Base-by-base conservation (phyloP, 2,888 invertebrate species). In the Griposia aprilina region DNA sequence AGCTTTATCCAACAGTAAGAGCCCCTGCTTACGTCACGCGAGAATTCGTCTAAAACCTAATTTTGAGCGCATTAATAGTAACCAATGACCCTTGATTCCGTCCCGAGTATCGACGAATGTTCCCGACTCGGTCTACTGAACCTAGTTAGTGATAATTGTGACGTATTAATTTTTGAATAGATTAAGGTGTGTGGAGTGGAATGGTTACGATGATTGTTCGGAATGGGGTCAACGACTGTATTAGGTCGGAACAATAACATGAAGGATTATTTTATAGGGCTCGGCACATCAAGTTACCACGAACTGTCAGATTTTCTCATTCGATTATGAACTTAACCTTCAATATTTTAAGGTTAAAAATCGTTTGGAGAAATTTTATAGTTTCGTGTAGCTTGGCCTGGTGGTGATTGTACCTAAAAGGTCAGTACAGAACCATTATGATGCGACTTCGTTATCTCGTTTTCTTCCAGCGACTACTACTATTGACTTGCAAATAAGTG, bases 21-120 rank as follows among this genome's bases (percentile, higher is more conserved):
- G 62, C 55, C 13, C 41, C 30, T n/a, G 65, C 48, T 76, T 80
- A 78, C 78, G 74, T 81, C 76, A 86, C 76, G 67, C 55, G 76
- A 83, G 84, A 79, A 83, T 83, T 90, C 81, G 52, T 76, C 78
- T 74, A 79, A 78, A 79, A 76, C 73, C 70, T 79, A 77, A 80
- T 82, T 87, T 81, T 75, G 81, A 76, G 78, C 50, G 79, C 78
- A 85, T 85, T 88, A 86, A 84, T 83, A 73, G 66, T 57, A 84
- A 80, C 84, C 83, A 90, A 90, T 90, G 90, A 83, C 76, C 89
- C 90, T 82, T 86, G 78, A 71, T 87, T 90, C 90, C 90, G 85
- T 71, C 48, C 74, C 76, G 72, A 76, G 62, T 74, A 83, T 74
- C 74, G 62, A 78, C 65, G 76, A 77, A 74, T 80, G 60, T 65